A percentile compares a stretch with the other conserved stretches of the same genome.
These are phyloP conservation scores for Varanus komodoensis DNA, from an alignment of 2,113 vertebrate genomes.

Conservation along the genomic window DNA sequence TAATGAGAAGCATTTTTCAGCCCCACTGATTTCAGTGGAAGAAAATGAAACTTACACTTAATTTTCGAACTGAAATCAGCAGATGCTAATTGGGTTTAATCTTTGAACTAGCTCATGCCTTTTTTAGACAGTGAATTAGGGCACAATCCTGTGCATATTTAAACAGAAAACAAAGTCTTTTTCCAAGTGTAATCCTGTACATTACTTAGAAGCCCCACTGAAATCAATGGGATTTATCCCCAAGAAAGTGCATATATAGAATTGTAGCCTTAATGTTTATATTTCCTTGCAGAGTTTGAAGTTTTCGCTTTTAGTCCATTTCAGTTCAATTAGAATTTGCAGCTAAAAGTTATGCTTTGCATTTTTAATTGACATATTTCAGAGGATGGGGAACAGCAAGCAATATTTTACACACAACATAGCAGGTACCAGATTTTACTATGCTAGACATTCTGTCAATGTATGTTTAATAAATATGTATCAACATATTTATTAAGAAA, in stretches of 20 bases:
- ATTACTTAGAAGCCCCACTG: too few relatives aligned
- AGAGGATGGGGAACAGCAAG: constrained; percentile 53
- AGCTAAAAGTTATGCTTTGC: neutral
- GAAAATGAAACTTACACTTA: too few relatives aligned
- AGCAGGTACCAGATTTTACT: constrained; percentile 23
- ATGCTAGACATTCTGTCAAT: constrained; percentile 18
- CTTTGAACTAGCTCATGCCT: neutral
- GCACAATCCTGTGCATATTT: neutral
- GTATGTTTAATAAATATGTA: neutral
- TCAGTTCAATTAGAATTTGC: too few relatives aligned
- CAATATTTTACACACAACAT: constrained; percentile 50
- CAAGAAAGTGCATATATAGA: too few relatives aligned
- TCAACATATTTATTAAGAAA: neutral
- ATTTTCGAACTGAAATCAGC: too few relatives aligned
- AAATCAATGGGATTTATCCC: too few relatives aligned
- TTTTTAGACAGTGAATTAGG: neutral
- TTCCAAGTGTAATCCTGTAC: too few relatives aligned
- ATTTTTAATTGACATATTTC: constrained; percentile 63
- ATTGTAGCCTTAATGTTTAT: too few relatives aligned
- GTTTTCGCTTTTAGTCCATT: too few relatives aligned
- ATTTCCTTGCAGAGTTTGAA: too few relatives aligned
- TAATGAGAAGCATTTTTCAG: too few relatives aligned
- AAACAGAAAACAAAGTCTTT: neutral
- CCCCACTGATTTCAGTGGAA: too few relatives aligned
- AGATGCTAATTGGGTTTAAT: neutral